Percentiles rank a stretch among this genome's conserved stretches.
Evolutionary conservation across 2,113 vertebrate genomes (phyloP).

Genomic region (Neodon shergylaensis): DNA sequence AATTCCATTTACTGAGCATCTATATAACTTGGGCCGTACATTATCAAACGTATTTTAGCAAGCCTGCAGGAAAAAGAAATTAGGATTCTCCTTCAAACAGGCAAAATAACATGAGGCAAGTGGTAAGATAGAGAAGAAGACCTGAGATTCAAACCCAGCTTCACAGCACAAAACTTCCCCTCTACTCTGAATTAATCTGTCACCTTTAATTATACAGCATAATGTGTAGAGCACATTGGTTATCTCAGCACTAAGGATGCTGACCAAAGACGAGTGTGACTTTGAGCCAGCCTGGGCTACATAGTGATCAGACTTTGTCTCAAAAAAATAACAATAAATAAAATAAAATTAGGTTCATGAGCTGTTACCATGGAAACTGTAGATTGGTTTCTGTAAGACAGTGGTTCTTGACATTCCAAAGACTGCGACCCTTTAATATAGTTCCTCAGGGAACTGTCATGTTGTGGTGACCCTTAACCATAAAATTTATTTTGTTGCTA

Average conservation of each 20-base stretch:
- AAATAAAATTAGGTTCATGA: background rate
- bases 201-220: background rate
- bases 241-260: background rate
- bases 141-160: conserved; percentile 3
- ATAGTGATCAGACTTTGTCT: background rate
- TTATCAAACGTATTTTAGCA: background rate
- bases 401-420: too few relatives aligned
- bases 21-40: background rate
- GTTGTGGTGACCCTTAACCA: background rate
- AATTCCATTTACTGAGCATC: background rate
- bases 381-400: background rate
- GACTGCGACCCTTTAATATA: background rate
- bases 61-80: background rate
- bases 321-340: background rate
- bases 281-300: background rate
- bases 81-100: background rate
- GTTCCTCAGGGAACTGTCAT: background rate
- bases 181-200: background rate
- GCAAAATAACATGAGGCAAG: background rate
- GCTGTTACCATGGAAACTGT: background rate
- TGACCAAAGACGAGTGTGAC: background rate
- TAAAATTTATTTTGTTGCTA: background rate
- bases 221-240: too few relatives aligned
- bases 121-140: background rate
- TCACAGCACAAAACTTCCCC: background rate